A percentile compares a stretch with the other conserved stretches of the same genome.
phyloP scores from a whole-genome alignment of 2,888 invertebrate genomes.

The Lamellibrachia columna region DNA sequence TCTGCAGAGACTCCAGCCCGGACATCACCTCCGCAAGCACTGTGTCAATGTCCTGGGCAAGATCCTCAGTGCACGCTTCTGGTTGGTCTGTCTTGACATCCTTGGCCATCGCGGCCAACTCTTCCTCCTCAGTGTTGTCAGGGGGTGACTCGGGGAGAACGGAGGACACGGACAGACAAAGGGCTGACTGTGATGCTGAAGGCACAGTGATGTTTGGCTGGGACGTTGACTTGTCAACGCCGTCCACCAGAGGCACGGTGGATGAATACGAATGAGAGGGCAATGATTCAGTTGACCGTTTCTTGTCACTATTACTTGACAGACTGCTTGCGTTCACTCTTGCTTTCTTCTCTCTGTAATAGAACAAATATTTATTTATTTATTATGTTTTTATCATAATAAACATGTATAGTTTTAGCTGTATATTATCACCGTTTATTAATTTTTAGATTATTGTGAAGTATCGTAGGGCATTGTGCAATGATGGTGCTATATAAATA shows the following conservation, averaged over 20 bases:
- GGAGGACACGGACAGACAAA: neutral
- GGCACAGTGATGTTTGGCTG: constrained; percentile 49
- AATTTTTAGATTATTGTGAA: too few relatives aligned
- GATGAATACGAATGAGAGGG: constrained; percentile 43
- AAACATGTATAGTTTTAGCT: too few relatives aligned
- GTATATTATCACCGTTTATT: too few relatives aligned
- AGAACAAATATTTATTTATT: neutral
- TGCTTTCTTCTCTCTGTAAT: constrained; percentile 31
- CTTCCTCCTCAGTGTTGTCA: constrained; percentile 23
- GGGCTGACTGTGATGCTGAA: neutral
- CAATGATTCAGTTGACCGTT: constrained; percentile 55
- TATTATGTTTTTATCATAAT: neutral
- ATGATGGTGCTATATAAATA: too few relatives aligned
- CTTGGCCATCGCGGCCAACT: constrained; percentile 27
- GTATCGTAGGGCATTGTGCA: too few relatives aligned
- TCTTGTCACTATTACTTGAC: constrained; percentile 42
- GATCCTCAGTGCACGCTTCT: constrained; percentile 40
- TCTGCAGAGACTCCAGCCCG: constrained; percentile 61
- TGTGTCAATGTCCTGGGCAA: constrained; percentile 59
- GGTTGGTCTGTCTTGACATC: constrained; percentile 24
- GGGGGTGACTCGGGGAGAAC: neutral
- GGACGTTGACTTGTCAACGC: constrained; percentile 48
- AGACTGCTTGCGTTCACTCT: constrained; percentile 21
- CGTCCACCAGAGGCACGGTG: constrained; percentile 34
- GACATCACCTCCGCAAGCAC: constrained; percentile 66